A percentile compares a stretch with the other conserved stretches of the same genome.
Evolutionary conservation across 2,888 invertebrate genomes (phyloP).

Genomic region (Mimas tiliae): DNA sequence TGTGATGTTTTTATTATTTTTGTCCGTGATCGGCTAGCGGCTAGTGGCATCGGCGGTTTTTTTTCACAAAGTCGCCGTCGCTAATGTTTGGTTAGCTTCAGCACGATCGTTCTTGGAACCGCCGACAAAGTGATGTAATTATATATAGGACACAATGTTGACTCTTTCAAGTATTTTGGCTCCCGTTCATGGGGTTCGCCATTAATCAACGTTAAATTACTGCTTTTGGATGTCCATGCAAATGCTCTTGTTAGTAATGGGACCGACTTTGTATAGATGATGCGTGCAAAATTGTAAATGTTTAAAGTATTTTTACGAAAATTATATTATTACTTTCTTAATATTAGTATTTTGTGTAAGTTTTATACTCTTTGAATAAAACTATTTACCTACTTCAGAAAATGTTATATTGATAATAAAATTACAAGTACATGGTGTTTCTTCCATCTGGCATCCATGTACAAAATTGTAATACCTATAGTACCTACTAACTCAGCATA

Average conservation of each 20-base stretch:
- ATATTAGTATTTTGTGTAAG: not conserved
- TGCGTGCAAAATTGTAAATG: constrained; percentile 16
- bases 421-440: not conserved
- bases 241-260: constrained; percentile 21
- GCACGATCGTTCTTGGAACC: constrained; percentile 64
- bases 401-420: not conserved
- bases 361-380: not conserved
- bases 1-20: constrained; percentile 85
- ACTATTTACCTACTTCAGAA: not conserved
- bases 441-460: too few relatives aligned
- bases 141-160: constrained; percentile 76
- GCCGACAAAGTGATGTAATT: constrained; percentile 78
- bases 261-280: constrained; percentile 9
- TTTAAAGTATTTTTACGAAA: not conserved
- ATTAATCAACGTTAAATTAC: constrained; percentile 72
- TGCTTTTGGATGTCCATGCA: constrained; percentile 17
- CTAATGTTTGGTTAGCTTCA: constrained; percentile 63
- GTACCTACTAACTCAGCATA: too few relatives aligned
- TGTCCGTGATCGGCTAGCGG: constrained; percentile 76
- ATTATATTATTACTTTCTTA: constrained; percentile 2
- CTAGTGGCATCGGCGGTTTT: constrained; percentile 68
- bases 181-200: constrained; percentile 69
- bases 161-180: constrained; percentile 76
- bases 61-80: constrained; percentile 66
- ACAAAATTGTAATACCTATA: too few relatives aligned